Evolutionary conservation across 2,888 invertebrate genomes (phyloP).

Genomic region (Agonopterix arenella): DNA sequence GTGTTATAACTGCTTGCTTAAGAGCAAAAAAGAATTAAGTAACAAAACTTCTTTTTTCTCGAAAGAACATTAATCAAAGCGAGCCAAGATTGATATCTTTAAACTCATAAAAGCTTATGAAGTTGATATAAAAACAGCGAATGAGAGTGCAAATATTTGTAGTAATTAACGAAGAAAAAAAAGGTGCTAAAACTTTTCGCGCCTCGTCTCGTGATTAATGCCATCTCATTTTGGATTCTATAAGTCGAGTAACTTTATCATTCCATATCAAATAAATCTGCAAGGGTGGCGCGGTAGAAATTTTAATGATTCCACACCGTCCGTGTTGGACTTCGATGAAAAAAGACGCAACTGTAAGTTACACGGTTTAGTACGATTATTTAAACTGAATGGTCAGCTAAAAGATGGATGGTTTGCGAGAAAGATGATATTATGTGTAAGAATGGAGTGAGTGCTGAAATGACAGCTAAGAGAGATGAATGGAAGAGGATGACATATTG

Average conservation of each 20-base stretch:
- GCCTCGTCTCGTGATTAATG: conserved; percentile 16
- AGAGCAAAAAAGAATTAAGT: no score
- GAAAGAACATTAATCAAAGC: conserved; percentile 5
- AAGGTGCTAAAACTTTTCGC: conserved; percentile 12
- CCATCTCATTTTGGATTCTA: conserved; percentile 34
- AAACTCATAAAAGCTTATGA: conserved; percentile 32
- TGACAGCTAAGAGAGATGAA: no score
- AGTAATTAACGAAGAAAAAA: conserved; percentile 26
- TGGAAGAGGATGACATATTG: no score
- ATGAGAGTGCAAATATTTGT: conserved; percentile 30
- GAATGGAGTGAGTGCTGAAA: no score
- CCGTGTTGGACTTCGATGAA: conserved; percentile 15
- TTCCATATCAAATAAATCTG: conserved; percentile 52
- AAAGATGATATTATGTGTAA: no score
- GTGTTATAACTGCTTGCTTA: no score
- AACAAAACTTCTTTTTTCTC: neutral
- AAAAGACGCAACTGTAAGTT: neutral
- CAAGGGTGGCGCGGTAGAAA: conserved; percentile 43
- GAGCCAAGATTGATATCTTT: conserved; percentile 13
- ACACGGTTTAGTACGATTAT: neutral
- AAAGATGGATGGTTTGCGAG: neutral
- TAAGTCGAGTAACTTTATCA: conserved; percentile 36
- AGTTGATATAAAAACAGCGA: conserved; percentile 22
- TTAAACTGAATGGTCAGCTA: neutral
- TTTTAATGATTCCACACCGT: conserved; percentile 63